Base-by-base conservation (phyloP, 1,140 invertebrate species). In the Semibalanus balanoides region DNA sequence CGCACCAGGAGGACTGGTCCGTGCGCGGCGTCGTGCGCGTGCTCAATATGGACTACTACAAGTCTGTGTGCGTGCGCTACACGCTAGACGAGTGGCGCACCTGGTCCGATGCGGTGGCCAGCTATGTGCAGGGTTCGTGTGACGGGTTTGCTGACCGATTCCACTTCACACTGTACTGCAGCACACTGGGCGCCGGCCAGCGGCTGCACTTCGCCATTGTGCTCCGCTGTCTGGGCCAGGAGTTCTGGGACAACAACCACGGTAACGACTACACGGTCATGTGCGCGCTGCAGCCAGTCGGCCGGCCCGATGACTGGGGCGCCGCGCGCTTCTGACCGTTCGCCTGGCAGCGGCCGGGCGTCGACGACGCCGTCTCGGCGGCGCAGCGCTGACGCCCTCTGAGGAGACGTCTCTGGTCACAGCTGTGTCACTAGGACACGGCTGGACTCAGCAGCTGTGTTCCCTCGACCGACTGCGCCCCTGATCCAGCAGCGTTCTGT, bases 171-270 rank as follows among this genome's bases (percentile, higher is more conserved):
- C 76, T 80, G 64, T 80, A 78, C 77, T 78, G 79, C 22, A 80
- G 78, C 76, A 79, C 79, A 73, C 75, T 80, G 30, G 77, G 77
- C 30, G 78, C 78, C 70, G 78, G 79, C 78, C 78, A 78, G 17
- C 78, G 78, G 69, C 76, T 80, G 19, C 75, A 97, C 79, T 97
- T 98, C 84, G 97, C 95, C 82, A 90, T 98, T 0, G 90, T 92
- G 81, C 98, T 90, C 84, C 86, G 87, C 35, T 89, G 89, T 74
- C 86, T 89, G 64, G 88, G 86, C 0, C 82, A 81, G 0, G 93
- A 97, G 83, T 92, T 88, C 82, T 98, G 95, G 96, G 95, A 97
- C 83, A 97, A 91, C 81, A 97, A 96, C 83, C 84, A 86, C 76
- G 91, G 88, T 7, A 85, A 84, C 70, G 93, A 94, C 82, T 94